Percentiles rank a stretch among this genome's conserved stretches.
phyloP scores from a whole-genome alignment of 2,888 invertebrate species.

The Agapostemon virescens region DNA sequence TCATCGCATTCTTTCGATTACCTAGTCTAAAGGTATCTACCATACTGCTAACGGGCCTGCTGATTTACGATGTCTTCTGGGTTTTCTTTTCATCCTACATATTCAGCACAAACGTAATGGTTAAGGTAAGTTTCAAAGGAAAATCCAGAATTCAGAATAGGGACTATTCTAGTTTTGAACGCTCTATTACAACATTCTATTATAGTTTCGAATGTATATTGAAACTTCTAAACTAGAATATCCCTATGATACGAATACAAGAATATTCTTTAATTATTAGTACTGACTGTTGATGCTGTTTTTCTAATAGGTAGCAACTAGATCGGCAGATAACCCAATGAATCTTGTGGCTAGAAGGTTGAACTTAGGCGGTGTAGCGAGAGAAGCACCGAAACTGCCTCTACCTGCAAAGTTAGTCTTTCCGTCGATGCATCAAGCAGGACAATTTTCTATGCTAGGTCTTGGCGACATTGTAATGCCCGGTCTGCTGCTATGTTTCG shows the following conservation, averaged over 20 bases:
- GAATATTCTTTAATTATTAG: neutral
- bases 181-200: neutral
- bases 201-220: neutral
- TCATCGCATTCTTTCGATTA: slow-evolving; percentile 97
- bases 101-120: slow-evolving; percentile 99
- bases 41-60: slow-evolving; percentile 93
- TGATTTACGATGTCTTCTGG: slow-evolving; percentile 99
- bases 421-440: slow-evolving; percentile 97
- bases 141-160: neutral
- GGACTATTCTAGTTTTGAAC: neutral
- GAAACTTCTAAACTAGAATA: neutral
- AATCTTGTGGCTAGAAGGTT: slow-evolving; percentile 96
- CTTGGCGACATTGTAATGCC: slow-evolving; percentile 96
- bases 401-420: slow-evolving; percentile 98
- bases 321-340: slow-evolving; percentile 95
- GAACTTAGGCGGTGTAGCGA: slow-evolving; percentile 93
- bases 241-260: neutral
- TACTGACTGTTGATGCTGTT: neutral
- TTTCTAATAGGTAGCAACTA: slow-evolving; percentile 85
- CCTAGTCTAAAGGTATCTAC: slow-evolving; percentile 98
- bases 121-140: slow-evolving; percentile 87
- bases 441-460: slow-evolving; percentile 98
- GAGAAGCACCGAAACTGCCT: slow-evolving; percentile 96
- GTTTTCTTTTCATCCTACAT: slow-evolving; percentile 99
- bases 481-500: slow-evolving; percentile 96